Percentiles rank a stretch among this genome's conserved stretches.
Conservation (phyloP, 2,113 vertebrate species). For the Coreoperca whiteheadi region DNA sequence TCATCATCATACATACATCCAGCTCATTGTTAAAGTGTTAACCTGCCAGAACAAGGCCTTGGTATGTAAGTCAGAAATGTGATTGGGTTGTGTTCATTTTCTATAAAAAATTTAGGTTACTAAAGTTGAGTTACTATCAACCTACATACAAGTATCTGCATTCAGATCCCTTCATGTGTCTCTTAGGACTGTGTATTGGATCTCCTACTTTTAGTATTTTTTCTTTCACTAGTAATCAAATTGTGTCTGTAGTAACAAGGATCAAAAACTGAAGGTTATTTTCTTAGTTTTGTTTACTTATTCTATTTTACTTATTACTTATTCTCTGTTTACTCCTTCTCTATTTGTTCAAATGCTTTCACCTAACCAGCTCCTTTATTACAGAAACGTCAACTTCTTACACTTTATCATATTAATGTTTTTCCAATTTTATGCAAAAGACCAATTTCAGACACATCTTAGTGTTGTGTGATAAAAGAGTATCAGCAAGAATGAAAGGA, state of each 20-base stretch:
- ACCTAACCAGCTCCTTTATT: neutral
- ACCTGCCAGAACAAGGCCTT: neutral
- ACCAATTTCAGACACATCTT: neutral
- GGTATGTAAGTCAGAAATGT: neutral
- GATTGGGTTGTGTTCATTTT: neutral
- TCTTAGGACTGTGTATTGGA: neutral
- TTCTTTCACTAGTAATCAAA: neutral
- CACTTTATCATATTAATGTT: neutral
- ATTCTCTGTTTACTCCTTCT: no score
- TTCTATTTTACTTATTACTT: no score
- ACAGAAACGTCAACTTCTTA: neutral
- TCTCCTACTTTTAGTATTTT: neutral
- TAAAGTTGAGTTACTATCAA: no score
- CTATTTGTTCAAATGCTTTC: neutral
- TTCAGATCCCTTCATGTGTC: neutral
- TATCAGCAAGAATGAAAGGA: no score
- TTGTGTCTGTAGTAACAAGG: neutral
- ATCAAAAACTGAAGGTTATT: neutral
- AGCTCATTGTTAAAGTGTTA: slow-evolving; percentile 4
- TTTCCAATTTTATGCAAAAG: neutral
- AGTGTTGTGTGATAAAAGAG: no score
- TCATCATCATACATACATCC: neutral
- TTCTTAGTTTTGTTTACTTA: neutral
- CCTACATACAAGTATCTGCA: neutral
- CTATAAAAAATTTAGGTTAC: slow-evolving; percentile 8